Conservation (phyloP, 2,797 vertebrate species). For the Macroramphosus scolopax region DNA sequence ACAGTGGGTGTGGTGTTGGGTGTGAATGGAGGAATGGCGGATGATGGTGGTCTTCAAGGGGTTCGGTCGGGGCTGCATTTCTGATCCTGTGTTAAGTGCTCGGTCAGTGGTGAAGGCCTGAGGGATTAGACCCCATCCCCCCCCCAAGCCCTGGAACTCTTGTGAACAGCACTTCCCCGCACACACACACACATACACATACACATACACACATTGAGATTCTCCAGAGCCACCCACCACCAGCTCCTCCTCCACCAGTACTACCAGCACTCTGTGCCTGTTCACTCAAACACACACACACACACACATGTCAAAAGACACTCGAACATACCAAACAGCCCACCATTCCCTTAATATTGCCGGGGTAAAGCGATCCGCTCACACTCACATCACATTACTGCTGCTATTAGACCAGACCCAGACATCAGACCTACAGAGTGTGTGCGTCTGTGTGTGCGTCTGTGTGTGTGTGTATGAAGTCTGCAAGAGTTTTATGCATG, state of each 20-base stretch:
- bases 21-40: constrained; percentile 34
- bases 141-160: constrained; percentile 35
- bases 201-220: constrained; percentile 57
- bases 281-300: constrained; percentile 22
- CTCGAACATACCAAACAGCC: constrained; percentile 51
- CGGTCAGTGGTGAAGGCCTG: constrained; percentile 66
- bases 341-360: constrained; percentile 54
- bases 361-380: constrained; percentile 66
- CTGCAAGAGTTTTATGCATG: constrained; percentile 38
- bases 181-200: constrained; percentile 12
- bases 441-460: constrained; percentile 3
- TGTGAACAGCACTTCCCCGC: constrained; percentile 48
- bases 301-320: constrained; percentile 48
- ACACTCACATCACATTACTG: constrained; percentile 69
- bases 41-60: constrained; percentile 41
- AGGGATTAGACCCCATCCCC: constrained; percentile 63
- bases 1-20: constrained; percentile 24
- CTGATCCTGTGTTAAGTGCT: constrained; percentile 73
- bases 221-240: constrained; percentile 69
- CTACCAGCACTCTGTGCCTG: constrained; percentile 37
- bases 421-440: constrained; percentile 48
- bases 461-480: constrained; percentile 11
- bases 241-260: constrained; percentile 45
- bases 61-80: constrained; percentile 51
- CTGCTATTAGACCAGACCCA: constrained; percentile 67